Base-by-base conservation (phyloP, 2,113 vertebrate genomes). In the Platysternon megacephalum region DNA sequence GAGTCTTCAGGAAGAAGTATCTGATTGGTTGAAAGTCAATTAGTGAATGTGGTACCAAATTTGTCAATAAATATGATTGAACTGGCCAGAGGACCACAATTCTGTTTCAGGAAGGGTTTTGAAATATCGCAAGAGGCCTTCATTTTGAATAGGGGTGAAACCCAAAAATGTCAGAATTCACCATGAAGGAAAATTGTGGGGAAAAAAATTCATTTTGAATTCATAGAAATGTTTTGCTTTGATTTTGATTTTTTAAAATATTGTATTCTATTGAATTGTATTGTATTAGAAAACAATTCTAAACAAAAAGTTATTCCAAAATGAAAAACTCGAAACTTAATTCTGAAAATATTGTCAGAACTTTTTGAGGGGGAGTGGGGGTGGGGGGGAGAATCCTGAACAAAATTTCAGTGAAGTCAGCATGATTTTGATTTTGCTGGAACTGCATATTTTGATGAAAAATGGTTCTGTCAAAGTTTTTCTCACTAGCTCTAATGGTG, bases 331-430 rank as follows among this genome's bases (percentile, higher is more conserved):
- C 35, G 1, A 65, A 68, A 68, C 61, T 68, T 68, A 68, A 68
- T 68, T 68, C 61, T 68, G 16, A 68, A 68, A n/a, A 68, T 68
- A 68, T n/a, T 68, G 35, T 14, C 35, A 68, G 61, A 35, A n/a
- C 6, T n/a, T 32, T 61, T 28, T 11, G 16, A 2, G 29, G 32
- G 29, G 7, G 32, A 7, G 32, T 1, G 12, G 1, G 61, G 35
- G 17, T 5, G 16, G 8, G 7, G 14, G 12, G 14, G 11, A 17
- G 61, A 68, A n/a, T 76, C 39, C 42, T 12, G 39, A 44, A 76
- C 21, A 76, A 44, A 76, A 44, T 11, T 26, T 76, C 72, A 76
- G 19, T 26, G 24, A 76, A 44, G n/a, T 68, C 61, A 68, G 32
- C 61, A 68, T n/a, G 8, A 9, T 68, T 35, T 35, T 65, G 61